These are phyloP conservation scores for Pteropus rufus DNA, from an alignment of 2,797 vertebrate genomes.

Conservation along the genomic window DNA sequence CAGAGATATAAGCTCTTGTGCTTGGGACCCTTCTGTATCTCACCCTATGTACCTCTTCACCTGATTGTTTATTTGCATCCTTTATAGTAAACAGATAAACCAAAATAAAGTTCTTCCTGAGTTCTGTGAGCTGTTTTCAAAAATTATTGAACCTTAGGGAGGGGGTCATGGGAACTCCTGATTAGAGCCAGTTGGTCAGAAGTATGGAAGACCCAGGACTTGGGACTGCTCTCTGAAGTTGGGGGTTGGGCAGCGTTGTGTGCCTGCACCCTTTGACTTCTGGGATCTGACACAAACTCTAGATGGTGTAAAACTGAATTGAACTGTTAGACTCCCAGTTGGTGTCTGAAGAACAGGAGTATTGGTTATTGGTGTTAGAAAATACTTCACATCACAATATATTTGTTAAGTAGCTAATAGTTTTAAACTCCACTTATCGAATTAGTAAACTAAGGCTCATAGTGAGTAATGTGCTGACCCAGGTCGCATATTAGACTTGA, in stretches of 20 bases:
- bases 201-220: neutral
- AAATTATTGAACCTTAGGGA: neutral
- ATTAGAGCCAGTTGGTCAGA: neutral
- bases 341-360: neutral
- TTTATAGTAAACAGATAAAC: neutral
- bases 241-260: neutral
- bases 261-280: neutral
- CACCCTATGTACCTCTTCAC: neutral
- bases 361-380: neutral
- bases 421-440: neutral
- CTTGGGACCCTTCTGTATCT: neutral
- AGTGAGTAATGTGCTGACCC: neutral
- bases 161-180: neutral
- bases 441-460: neutral
- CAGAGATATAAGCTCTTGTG: neutral
- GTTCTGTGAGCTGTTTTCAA: neutral
- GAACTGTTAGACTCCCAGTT: neutral
- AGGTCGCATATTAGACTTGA: neutral
- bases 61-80: neutral
- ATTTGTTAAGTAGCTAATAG: neutral
- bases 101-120: neutral
- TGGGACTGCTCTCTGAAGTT: neutral
- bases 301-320: neutral
- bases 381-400: neutral
- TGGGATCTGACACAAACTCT: neutral